Base-by-base conservation (phyloP, 2,113 vertebrate genomes). In the Sylvia atricapilla region DNA sequence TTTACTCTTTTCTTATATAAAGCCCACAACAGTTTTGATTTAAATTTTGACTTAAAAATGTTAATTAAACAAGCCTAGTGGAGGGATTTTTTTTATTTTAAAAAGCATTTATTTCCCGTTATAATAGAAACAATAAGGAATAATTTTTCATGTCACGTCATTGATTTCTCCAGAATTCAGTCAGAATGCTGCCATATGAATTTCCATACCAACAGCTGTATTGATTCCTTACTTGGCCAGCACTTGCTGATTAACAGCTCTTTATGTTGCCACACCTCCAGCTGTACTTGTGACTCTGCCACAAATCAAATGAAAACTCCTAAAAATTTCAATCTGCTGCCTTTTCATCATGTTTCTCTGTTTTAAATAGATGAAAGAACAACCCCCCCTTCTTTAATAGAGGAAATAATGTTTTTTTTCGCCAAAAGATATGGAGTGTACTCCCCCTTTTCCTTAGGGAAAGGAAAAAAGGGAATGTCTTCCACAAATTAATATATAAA, bases 181-280 rank as follows among this genome's bases (percentile, higher is more conserved):
- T 56, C 31, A 97, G 92, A 95, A 93, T 73, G 58, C 52, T 87
- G 28, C 62, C 33, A 58, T 67, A 62, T 53, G 44, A 93, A 93
- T 87, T 85, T 82, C 93, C 37, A 86, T n/a, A 85, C 24, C 82
- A 46, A 72, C 66, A 89, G 49, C 33, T 67, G 39, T 50, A 86
- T 17, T 91, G 62, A 93, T 82, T 95, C 86, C 60, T 77, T 92
- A 1, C 15, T 80, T 13, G 47, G 66, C 94, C 93, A 94, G 68
- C 37, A 90, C 47, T 49, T 62, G 35, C 58, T 95, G 81, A 93
- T 89, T 95, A 91, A 73, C 62, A 92, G 53, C 28, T 49, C 16
- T 79, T 84, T 75, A 69, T 49, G n/a, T 27, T 84, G 59, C 43
- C 46, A 70, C 67, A 35, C 77, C 86, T 87, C 41, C 49, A 89